Evolutionary conservation across 1,140 invertebrate species (phyloP), one percentile per base, ranked within the genome.

Genomic region (Maniola jurtina): DNA sequence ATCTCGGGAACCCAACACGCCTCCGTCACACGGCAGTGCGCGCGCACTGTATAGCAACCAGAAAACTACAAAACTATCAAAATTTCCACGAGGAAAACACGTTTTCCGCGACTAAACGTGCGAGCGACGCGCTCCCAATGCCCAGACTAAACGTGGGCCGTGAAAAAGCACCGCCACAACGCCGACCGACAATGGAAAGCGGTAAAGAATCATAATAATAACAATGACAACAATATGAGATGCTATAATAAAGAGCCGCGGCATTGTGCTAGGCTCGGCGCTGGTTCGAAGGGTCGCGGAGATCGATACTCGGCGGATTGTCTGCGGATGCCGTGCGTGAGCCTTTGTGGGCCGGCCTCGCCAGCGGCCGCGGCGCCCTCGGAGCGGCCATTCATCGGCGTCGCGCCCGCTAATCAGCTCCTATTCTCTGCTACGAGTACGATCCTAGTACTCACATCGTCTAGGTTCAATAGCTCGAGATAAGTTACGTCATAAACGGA

Each of bases 151-250:
- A 88, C 82, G 82, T 80, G 83, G 80, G 65, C 81, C 82, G 83
- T 90, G 88, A 89, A 90, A 90, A 90, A 90, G 88, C 82, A 88
- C 88, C 86, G 86, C 83, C 86, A 81, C 85, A 89, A 87, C 85
- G 88, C 78, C 79, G 83, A 75, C 83, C 88, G 88, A 90, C 88
- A 90, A 90, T 89, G 88, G 85, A 89, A 90, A 90, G 88, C 88
- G 86, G 86, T 86, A 89, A 90, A 90, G 88, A 90, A 90, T 90
- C 88, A 90, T 90, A 90, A 90, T 89, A 90, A 90, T 90, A 90
- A 90, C 88, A 90, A 90, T 90, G 88, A 90, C 88, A 90, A 90
- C 88, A 90, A 90, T 90, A 87, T 90, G 86, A 89, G 88, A 90
- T 90, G 86, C 82, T 88, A 90, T 90, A 90, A 90, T 90, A 90